Conservation (phyloP, 2,113 vertebrate species). For the Puffinus mauretanicus region DNA sequence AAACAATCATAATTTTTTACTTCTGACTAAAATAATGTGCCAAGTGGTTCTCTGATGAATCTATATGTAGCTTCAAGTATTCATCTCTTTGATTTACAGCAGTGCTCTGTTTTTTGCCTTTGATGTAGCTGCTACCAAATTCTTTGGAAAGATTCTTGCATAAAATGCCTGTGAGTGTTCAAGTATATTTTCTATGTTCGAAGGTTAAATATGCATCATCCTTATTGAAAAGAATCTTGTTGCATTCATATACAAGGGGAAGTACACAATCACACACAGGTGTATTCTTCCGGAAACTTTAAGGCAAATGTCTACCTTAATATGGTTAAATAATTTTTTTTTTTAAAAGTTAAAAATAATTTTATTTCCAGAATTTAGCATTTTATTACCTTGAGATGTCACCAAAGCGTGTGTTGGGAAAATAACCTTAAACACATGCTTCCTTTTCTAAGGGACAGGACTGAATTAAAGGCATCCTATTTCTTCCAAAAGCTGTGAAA, state of each 20-base stretch:
- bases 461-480: neutral
- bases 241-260: neutral
- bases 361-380: neutral
- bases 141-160: neutral
- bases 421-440: neutral
- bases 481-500: neutral
- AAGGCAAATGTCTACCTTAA: neutral
- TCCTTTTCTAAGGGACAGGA: neutral
- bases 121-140: neutral
- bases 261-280: neutral
- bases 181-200: neutral
- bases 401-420: neutral
- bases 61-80: neutral
- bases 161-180: neutral
- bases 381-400: neutral
- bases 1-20: neutral
- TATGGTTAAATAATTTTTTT: neutral
- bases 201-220: neutral
- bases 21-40: neutral
- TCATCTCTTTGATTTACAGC: neutral
- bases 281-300: neutral
- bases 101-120: neutral
- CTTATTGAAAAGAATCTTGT: neutral
- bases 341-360: too few relatives aligned
- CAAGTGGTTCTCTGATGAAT: neutral